Base-by-base conservation (phyloP, 2,113 vertebrate genomes). In the Thalassarche chlororhynchos region DNA sequence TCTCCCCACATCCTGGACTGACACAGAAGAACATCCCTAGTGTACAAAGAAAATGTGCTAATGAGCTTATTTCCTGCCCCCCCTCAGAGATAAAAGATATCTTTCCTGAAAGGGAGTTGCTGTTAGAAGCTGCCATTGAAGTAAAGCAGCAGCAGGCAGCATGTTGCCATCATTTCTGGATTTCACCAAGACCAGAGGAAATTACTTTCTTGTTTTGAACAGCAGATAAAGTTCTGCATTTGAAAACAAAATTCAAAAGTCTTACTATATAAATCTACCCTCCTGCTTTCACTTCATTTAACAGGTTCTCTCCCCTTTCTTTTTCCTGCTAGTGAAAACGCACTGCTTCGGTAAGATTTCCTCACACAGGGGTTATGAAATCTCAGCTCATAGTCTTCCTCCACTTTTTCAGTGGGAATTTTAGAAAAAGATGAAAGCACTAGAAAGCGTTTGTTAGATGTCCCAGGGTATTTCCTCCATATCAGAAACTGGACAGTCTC, bases 21-120 rank as follows among this genome's bases (percentile, higher is more conserved):
- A 84, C 78, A 75, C 17, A 66, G 86, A 83, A 83, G 25, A 89
- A 71, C 87, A 80, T 92, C 93, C 36, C 80, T 60, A 77, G 55
- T 40, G 36, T 82, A 87, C 89, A 96, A 88, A 93, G 61, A 95
- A 93, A 96, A 96, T 89, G 95, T 97, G 98, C 54, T 96, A 98
- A 97, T 96, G 90, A 97, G 92, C 32, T 94, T 94, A 81, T 95
- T 95, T 97, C 52, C 46, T 74, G 42, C 16, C 25, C 13, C 13
- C 9, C 4, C 61, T 57, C 57, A 44, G 61, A 96, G 93, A 95
- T 87, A 60, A 98, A 97, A 97, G 74, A 79, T 7, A n/a, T 38
- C 57, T 93, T 93, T 91, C 31, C 51, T 89, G 87, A 93, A 96
- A 76, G 61, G 69, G 71, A 95, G 66, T 42, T 80, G 70, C 72